Evolutionary conservation across 2,888 invertebrate genomes (phyloP).

Genomic region (Eupithecia centaureata): DNA sequence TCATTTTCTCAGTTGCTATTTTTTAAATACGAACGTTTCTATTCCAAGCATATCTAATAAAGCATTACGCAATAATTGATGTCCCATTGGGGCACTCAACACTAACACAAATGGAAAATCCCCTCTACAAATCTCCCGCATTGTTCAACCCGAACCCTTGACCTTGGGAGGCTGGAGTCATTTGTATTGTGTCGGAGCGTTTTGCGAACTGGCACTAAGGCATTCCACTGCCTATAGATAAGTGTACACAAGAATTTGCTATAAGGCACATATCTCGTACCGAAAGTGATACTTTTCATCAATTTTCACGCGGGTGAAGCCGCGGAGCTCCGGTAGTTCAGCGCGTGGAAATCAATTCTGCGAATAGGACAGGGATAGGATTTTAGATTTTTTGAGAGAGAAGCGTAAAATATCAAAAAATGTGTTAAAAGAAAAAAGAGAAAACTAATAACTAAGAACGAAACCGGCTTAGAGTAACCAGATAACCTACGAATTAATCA

Average conservation of each 20-base stretch:
- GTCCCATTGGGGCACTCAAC: conserved; percentile 22
- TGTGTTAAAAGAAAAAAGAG: too few relatives aligned
- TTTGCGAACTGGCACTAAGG: conserved; percentile 45
- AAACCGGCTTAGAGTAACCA: too few relatives aligned
- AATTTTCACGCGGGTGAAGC: too few relatives aligned
- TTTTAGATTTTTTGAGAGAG: too few relatives aligned
- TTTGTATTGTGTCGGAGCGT: conserved; percentile 51
- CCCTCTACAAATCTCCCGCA: conserved; percentile 35
- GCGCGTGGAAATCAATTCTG: too few relatives aligned
- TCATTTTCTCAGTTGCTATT: background rate
- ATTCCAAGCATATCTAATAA: conserved; percentile 1
- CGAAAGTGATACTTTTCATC: too few relatives aligned
- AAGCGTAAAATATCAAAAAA: too few relatives aligned
- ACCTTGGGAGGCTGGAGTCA: conserved; percentile 49
- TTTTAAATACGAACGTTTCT: background rate
- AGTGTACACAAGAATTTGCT: background rate
- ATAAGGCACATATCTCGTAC: background rate
- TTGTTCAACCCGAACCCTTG: conserved; percentile 49
- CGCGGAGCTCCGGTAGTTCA: too few relatives aligned
- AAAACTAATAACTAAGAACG: too few relatives aligned
- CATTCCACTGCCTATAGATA: background rate
- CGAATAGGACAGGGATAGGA: too few relatives aligned
- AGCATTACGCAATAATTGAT: conserved; percentile 12
- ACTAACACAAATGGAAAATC: conserved; percentile 35
- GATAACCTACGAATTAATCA: too few relatives aligned